These are phyloP conservation scores for Drosophila prostipennis DNA, from an alignment of 2,888 invertebrate genomes.

Conservation along the genomic window DNA sequence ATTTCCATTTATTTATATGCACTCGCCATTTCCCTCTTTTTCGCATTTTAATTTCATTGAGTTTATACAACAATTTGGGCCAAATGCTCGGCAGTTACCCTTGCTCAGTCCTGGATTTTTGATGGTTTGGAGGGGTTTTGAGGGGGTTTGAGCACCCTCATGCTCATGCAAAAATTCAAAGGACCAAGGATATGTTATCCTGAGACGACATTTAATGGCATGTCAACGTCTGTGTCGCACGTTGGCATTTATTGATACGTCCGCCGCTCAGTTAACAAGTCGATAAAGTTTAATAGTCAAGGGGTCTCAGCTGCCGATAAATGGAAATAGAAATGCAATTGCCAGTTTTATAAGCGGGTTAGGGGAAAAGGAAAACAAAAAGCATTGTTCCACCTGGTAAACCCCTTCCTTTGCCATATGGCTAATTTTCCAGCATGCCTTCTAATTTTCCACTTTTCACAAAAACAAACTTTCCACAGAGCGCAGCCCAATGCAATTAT, in stretches of 20 bases:
- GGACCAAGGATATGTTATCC: constrained; percentile 45
- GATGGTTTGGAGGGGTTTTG: not conserved
- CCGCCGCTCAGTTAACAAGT: constrained; percentile 68
- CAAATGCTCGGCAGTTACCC: constrained; percentile 51
- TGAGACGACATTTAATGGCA: constrained; percentile 67
- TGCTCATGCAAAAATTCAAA: constrained; percentile 46
- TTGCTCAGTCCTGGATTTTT: not conserved
- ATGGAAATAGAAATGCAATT: constrained; percentile 68
- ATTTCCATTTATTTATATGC: constrained; percentile 37
- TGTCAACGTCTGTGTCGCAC: constrained; percentile 62
- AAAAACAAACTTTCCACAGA: constrained; percentile 53
- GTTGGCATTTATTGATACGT: constrained; percentile 66
- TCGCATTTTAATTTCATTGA: constrained; percentile 76
- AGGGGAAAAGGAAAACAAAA: constrained; percentile 8
- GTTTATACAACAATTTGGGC: constrained; percentile 65
- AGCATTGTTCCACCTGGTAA: constrained; percentile 53
- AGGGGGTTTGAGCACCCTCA: constrained; percentile 6
- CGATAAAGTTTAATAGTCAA: constrained; percentile 77
- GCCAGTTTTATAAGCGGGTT: constrained; percentile 37
- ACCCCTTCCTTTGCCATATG: constrained; percentile 54
- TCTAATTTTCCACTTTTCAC: constrained; percentile 57
- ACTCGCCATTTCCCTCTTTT: constrained; percentile 24
- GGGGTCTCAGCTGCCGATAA: constrained; percentile 66
- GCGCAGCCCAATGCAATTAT: constrained; percentile 61
- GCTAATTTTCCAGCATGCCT: constrained; percentile 62